phyloP scores from a whole-genome alignment of 92 coral and sea anemone species.

The Micromussa lordhowensis region DNA sequence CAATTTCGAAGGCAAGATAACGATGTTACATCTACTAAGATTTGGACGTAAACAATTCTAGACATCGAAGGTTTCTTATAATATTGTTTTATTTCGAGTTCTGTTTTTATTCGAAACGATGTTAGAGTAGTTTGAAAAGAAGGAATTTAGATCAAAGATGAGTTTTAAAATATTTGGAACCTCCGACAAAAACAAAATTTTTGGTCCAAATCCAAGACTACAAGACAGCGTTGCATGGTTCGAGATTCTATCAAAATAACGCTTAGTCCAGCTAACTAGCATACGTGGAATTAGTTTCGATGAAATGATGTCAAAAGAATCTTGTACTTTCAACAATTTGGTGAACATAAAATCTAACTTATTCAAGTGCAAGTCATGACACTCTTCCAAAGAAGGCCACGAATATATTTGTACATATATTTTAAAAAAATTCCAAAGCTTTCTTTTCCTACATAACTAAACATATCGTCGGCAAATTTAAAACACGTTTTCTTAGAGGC shows the following conservation, averaged over 20 bases:
- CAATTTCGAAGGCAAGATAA: background rate
- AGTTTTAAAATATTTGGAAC: background rate
- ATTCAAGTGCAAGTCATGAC: too few species aligned
- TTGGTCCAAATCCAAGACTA: background rate
- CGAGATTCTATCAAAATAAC: background rate
- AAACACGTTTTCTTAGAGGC: background rate
- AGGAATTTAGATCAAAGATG: background rate
- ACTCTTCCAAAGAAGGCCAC: too few species aligned
- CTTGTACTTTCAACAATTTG: too few species aligned
- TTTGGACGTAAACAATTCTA: background rate
- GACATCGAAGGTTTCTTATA: background rate
- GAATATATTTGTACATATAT: too few species aligned
- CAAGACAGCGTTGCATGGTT: background rate
- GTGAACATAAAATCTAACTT: too few species aligned
- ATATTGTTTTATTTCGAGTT: background rate
- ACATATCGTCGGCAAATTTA: background rate
- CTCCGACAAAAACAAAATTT: background rate
- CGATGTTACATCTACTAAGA: background rate
- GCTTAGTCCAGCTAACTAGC: background rate
- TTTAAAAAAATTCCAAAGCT: too few species aligned
- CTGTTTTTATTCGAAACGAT: background rate
- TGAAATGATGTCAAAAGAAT: too few species aligned
- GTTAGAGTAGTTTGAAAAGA: too few species aligned
- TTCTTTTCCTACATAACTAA: background rate
- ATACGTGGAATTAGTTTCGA: too few species aligned